phyloP scores from a whole-genome alignment of 2,113 vertebrate genomes.

The Laticauda laticaudata region DNA sequence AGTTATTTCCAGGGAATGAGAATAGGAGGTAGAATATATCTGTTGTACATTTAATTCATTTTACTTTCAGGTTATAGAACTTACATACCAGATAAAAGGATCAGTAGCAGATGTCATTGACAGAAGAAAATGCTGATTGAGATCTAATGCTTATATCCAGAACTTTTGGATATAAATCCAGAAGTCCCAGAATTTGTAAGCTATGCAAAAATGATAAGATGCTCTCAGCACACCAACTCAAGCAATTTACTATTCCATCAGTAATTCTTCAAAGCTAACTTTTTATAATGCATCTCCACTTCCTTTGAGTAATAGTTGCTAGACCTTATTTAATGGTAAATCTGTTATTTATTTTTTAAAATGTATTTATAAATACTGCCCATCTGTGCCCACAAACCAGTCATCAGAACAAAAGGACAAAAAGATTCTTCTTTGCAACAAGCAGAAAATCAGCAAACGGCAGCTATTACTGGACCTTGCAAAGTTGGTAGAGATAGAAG shows the following conservation, averaged over 20 bases:
- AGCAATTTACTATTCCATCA: not conserved
- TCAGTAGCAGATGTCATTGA: not conserved
- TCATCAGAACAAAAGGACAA: not conserved
- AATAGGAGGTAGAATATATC: not conserved
- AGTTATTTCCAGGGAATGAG: not conserved
- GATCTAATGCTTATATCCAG: not conserved
- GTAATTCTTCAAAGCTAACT: not conserved
- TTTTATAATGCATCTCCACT: not conserved
- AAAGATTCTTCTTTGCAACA: not conserved
- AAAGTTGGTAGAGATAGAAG: not conserved
- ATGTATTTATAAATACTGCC: not conserved
- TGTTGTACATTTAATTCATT: not conserved
- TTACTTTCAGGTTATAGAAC: not conserved
- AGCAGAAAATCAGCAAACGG: not conserved
- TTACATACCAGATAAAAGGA: not conserved
- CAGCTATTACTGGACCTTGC: not conserved
- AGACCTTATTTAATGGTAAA: not conserved
- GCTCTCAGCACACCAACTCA: not conserved
- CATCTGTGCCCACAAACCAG: not conserved
- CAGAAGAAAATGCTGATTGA: not conserved
- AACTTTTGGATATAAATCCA: too few species aligned
- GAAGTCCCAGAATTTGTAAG: not conserved
- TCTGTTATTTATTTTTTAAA: not conserved
- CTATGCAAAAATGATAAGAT: not conserved
- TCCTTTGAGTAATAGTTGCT: not conserved